Evolutionary conservation across 1,140 invertebrate species (phyloP).

Genomic region (Dendrolimus punctatus): DNA sequence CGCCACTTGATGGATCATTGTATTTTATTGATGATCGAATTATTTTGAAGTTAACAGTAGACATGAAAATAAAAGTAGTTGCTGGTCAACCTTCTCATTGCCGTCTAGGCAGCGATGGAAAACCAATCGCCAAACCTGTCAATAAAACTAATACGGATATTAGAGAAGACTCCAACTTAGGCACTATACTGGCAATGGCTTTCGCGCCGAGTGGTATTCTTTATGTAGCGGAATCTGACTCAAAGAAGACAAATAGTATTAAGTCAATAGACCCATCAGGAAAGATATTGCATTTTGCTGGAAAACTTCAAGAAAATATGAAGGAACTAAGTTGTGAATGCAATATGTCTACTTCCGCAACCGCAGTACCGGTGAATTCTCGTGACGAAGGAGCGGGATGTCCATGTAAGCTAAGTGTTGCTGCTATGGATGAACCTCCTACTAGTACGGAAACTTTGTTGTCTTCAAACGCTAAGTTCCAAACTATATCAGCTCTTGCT

Average conservation of each 20-base stretch:
- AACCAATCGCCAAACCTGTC: conserved; percentile 38
- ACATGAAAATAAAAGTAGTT: conserved; percentile 91
- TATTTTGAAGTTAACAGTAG: conserved; percentile 91
- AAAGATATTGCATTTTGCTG: conserved; percentile 87
- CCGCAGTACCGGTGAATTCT: conserved; percentile 58
- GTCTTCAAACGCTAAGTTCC: conserved; percentile 92
- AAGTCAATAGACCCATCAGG: conserved; percentile 87
- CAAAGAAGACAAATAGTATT: conserved; percentile 90
- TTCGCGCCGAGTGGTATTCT: conserved; percentile 95
- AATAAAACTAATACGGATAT: conserved; percentile 59
- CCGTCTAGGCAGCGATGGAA: conserved; percentile 64
- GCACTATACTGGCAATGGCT: conserved; percentile 86
- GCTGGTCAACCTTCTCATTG: conserved; percentile 94
- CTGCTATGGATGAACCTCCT: conserved; percentile 76
- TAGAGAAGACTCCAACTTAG: conserved; percentile 72
- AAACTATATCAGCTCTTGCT: conserved; percentile 92
- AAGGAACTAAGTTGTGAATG: conserved; percentile 74
- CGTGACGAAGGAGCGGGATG: conserved; percentile 69
- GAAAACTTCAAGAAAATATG: conserved; percentile 78
- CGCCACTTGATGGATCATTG: conserved; percentile 93
- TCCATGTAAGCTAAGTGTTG: conserved; percentile 69
- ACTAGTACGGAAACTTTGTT: conserved; percentile 87
- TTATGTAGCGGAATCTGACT: conserved; percentile 95
- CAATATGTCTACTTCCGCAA: conserved; percentile 71
- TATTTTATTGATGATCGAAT: conserved; percentile 97